Base-by-base conservation (phyloP, 2,113 vertebrate species). In the Octodon degus region DNA sequence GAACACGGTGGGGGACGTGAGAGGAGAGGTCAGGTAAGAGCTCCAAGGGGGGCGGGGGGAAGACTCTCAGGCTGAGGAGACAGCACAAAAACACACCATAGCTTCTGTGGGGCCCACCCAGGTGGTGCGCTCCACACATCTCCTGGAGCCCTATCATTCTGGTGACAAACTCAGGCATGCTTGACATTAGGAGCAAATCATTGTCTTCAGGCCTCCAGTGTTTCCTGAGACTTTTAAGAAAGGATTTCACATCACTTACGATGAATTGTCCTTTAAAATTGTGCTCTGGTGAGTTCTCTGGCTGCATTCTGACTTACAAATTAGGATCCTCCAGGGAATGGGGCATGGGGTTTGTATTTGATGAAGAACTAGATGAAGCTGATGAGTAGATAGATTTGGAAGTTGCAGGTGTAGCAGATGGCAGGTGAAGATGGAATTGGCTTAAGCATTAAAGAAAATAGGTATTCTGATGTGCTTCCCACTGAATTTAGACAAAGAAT, bases 11-110 rank as follows among this genome's bases (percentile, higher is more conserved):
- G 89, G 72, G 9, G 99, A 99, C 96, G 99, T 99, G 70, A 98
- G 97, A 92, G 97, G 98, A 97, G 98, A 99, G 92, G 98, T 99
- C 95, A 98, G 98, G 99, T 99, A 96, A 96, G 89, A 88, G 86
- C 32, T 43, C 50, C 85, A 62, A 12, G 74, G 58, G 14, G 40
- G 58, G 30, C 4, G 14, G 63, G 65, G 22, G 22, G 10, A 3
- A 25, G 60, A 67, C 74, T 13, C 34, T 85, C 50, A 77, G 58
- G 22, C 24, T 60, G 53, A 22, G 85, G 68, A 93, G 50, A 60
- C 77, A 74, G 63, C 43, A 1, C 34, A n/a, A 50, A 60, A 27
- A 1, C 5, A 7, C 24, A 30, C 24, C 53, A 0, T 10, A 10
- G 4, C 50, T 32, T 53, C 63, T 27, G 1, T 3, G 63, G 7